Evolutionary conservation across 2,113 vertebrate genomes (phyloP).

Genomic region (Perccottus glenii): DNA sequence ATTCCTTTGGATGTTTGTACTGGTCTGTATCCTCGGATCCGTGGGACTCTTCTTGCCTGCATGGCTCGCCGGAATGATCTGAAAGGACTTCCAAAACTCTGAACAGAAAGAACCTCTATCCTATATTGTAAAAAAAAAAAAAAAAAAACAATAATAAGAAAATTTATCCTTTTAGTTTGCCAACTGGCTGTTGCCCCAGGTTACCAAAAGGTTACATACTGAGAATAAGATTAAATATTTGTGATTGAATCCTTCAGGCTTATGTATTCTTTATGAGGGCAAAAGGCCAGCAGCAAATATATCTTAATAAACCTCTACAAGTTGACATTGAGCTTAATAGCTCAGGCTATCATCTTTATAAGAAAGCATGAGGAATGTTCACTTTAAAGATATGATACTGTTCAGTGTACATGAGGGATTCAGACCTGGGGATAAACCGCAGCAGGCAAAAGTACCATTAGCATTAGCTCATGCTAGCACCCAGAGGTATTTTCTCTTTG

Average conservation of each 20-base stretch:
- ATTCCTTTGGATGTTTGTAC: conserved; percentile 98
- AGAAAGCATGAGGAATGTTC: conserved; percentile 5
- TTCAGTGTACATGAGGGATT: neutral
- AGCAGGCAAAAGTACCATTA: no score
- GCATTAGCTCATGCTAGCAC: no score
- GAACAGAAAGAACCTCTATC: conserved; percentile 1
- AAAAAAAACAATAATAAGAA: neutral
- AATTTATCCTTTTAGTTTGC: conserved; percentile 30
- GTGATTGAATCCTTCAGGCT: conserved; percentile 37
- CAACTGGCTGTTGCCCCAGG: conserved; percentile 9
- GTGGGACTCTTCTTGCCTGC: conserved; percentile 95
- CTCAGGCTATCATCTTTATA: conserved; percentile 25
- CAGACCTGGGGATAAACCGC: no score
- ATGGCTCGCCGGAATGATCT: conserved; percentile 97
- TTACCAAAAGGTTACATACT: conserved; percentile 33
- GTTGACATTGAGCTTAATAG: conserved; percentile 35
- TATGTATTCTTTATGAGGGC: conserved; percentile 68
- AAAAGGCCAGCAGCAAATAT: conserved; percentile 54
- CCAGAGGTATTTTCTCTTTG: no score
- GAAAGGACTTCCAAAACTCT: conserved; percentile 18
- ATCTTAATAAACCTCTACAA: conserved; percentile 14
- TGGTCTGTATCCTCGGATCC: conserved; percentile 94
- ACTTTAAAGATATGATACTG: neutral
- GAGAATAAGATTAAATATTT: conserved; percentile 44
- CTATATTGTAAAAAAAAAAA: conserved; percentile 25